Base-by-base conservation (phyloP, 2,888 invertebrate genomes). In the Bunonema sp. region DNA sequence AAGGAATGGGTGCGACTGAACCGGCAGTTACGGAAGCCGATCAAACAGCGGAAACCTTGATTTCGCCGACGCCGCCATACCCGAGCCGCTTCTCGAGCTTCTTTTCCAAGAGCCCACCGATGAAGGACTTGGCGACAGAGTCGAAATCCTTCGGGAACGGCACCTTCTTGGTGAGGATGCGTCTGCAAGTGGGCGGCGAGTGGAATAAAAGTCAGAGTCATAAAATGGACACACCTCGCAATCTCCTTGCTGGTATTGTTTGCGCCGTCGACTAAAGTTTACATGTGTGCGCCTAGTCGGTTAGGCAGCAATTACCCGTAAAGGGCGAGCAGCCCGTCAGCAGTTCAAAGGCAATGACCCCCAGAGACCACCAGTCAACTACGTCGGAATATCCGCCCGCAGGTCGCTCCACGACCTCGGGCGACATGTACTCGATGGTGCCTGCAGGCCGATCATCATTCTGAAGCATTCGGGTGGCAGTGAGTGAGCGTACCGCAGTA, bases 301-400 rank as follows among this genome's bases (percentile, higher is more conserved):
- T n/a, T n/a, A n/a, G n/a, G n/a, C n/a, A n/a, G n/a, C n/a, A n/a
- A n/a, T n/a, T n/a, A n/a, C n/a, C n/a, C 7, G 91, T 88, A 73
- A 93, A 93, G 2, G 93, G 93, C 0, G 89, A 89, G 5, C 88
- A 87, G 39, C 93, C 91, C 0, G 89, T 91, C 40, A 93, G 74
- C 32, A 93, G 78, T 73, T 93, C 91, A 75, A 89, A 93, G 0
- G 88, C 85, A 34, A 93, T 74, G 2, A 93, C 57, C 21, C 5
- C 91, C 82, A 91, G 82, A 23, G 88, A 88, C 93, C 93, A 93
- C 91, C 91, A 93, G 74, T 93, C 93, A 4, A 89, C 91, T 37
- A 87, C 84, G 28, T 57, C 54, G 19, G 49, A 46, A 35, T 56
- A 56, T 8, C 57, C 57, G 4, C 51, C 57, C 34, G 52, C 52